phyloP scores from a whole-genome alignment of 2,113 vertebrate genomes.

The Etheostoma spectabile region DNA sequence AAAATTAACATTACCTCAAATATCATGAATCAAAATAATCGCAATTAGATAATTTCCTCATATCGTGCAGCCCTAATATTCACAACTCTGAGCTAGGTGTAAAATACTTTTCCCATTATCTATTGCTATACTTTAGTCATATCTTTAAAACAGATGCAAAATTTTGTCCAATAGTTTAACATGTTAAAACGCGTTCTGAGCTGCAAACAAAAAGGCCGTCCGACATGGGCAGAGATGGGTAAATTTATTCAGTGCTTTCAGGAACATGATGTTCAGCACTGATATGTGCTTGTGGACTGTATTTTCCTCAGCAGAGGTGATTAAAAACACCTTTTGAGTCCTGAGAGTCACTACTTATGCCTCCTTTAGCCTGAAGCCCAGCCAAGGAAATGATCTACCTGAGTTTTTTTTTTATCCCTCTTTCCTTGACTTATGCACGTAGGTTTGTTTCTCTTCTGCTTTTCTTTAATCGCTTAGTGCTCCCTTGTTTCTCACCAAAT shows the following conservation, averaged over 20 bases:
- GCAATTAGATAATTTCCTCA: too few species aligned
- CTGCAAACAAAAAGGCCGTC: conserved; percentile 43
- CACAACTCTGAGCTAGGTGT: conserved; percentile 6
- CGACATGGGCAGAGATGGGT: conserved; percentile 6
- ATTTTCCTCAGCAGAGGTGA: conserved; percentile 68
- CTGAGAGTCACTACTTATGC: conserved; percentile 55
- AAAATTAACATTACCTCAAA: too few species aligned
- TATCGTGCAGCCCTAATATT: neutral
- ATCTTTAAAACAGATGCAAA: conserved; percentile 3
- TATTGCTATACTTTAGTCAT: neutral
- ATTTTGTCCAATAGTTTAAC: conserved; percentile 1
- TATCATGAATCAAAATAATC: too few species aligned
- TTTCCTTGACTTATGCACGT: conserved; percentile 56
- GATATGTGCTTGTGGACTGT: conserved; percentile 43
- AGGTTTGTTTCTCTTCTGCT: conserved; percentile 50
- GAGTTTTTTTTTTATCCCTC: conserved; percentile 16
- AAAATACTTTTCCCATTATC: neutral
- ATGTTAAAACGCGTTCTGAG: conserved; percentile 13
- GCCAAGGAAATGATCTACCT: conserved; percentile 61
- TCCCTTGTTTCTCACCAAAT: conserved; percentile 61
- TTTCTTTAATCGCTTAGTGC: conserved; percentile 52
- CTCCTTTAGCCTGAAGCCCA: conserved; percentile 56
- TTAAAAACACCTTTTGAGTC: conserved; percentile 70
- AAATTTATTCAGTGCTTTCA: conserved; percentile 62
- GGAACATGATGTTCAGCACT: conserved; percentile 55